These are phyloP conservation scores for Gastracanthus pulcherrimus DNA, from an alignment of 2,888 invertebrate genomes.

Conservation along the genomic window DNA sequence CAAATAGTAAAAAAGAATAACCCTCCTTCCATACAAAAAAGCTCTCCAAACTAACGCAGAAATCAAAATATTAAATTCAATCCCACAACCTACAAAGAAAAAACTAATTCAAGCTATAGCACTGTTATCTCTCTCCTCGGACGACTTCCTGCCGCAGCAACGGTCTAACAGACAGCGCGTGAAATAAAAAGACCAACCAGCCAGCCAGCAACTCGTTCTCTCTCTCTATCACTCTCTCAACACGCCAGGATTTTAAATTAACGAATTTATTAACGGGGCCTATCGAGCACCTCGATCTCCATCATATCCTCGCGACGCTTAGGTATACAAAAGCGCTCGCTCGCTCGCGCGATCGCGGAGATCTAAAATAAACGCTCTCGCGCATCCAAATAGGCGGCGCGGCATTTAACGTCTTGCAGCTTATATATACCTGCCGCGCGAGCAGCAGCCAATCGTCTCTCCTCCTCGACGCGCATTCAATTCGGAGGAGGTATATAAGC, in stretches of 20 bases:
- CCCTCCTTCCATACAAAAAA: background rate
- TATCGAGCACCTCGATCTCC: background rate
- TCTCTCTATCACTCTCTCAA: no score
- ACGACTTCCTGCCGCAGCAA: background rate
- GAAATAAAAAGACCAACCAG: background rate
- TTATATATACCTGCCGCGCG: background rate
- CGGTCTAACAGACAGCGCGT: background rate
- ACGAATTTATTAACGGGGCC: conserved; percentile 24
- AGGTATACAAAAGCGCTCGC: background rate
- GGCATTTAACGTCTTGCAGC: background rate
- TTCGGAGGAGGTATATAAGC: conserved; percentile 1
- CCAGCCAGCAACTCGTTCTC: background rate
- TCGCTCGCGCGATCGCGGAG: background rate
- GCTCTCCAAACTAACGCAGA: background rate
- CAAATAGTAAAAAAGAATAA: background rate
- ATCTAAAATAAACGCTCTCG: background rate
- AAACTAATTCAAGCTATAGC: background rate
- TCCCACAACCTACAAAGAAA: background rate
- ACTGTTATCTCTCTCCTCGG: background rate
- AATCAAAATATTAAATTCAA: background rate
- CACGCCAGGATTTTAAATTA: background rate
- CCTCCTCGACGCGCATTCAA: background rate
- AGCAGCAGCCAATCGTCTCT: background rate
- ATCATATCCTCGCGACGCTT: background rate
- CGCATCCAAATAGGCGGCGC: background rate